These are phyloP conservation scores for Ascaphus truei DNA, from an alignment of 2,113 vertebrate species.

Conservation along the genomic window DNA sequence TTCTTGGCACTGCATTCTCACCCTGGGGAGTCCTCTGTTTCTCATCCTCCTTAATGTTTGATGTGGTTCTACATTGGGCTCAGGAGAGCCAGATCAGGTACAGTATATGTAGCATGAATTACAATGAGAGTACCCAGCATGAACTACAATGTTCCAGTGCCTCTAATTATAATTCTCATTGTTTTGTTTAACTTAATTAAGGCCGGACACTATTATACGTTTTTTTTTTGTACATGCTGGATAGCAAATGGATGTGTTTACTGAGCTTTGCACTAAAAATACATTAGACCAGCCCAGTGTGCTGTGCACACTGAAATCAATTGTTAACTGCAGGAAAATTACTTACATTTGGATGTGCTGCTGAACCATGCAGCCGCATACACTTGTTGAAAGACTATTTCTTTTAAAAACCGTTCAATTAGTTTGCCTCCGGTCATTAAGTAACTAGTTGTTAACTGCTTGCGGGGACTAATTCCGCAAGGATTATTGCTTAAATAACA, in stretches of 20 bases:
- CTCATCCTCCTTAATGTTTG: slow-evolving; percentile 26
- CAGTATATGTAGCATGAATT: slow-evolving; percentile 26
- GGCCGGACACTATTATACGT: slow-evolving; percentile 20
- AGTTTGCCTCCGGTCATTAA: slow-evolving; percentile 35
- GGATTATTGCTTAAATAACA: slow-evolving; percentile 35
- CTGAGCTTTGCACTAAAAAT: slow-evolving; percentile 2
- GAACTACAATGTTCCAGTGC: slow-evolving; percentile 12
- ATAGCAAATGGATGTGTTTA: neutral
- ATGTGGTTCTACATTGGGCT: slow-evolving; percentile 29
- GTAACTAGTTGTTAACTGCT: slow-evolving; percentile 35
- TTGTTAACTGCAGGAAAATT: slow-evolving; percentile 33
- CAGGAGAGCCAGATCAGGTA: slow-evolving; percentile 23
- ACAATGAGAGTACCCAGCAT: slow-evolving; percentile 22
- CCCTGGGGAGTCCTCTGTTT: slow-evolving; percentile 1
- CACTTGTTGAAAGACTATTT: slow-evolving; percentile 22
- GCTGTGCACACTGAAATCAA: slow-evolving; percentile 28
- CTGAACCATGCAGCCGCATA: slow-evolving; percentile 14
- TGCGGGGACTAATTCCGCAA: slow-evolving; percentile 24
- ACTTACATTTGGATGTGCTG: slow-evolving; percentile 28
- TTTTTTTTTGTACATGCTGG: neutral
- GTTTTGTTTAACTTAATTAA: slow-evolving; percentile 33
- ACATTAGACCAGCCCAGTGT: slow-evolving; percentile 26
- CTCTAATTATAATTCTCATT: slow-evolving; percentile 27
- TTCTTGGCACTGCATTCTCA: slow-evolving; percentile 8
- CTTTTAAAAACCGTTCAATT: slow-evolving; percentile 34